Conservation (phyloP, 2,888 invertebrate genomes). For the Drosophila falleni region DNA sequence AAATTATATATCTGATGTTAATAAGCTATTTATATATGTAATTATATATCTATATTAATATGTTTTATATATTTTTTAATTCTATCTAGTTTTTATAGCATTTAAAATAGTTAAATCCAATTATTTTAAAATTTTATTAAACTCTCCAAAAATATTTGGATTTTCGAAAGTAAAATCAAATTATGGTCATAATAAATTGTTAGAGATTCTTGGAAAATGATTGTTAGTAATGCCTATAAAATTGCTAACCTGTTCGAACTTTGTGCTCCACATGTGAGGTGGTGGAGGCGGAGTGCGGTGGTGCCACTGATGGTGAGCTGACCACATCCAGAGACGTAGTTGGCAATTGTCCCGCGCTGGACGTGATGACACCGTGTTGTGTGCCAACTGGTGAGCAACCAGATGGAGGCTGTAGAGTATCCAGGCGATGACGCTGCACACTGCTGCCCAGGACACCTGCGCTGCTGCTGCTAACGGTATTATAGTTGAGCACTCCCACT, state of each 20-base stretch:
- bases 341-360: constrained; percentile 73
- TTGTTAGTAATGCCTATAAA: background rate
- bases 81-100: too few species aligned
- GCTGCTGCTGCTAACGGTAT: constrained; percentile 83
- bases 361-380: constrained; percentile 83
- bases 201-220: too few species aligned
- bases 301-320: constrained; percentile 58
- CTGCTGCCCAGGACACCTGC: constrained; percentile 80
- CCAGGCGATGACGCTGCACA: constrained; percentile 84
- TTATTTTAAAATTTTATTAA: too few species aligned
- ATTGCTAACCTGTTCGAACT: constrained; percentile 65
- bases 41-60: too few species aligned
- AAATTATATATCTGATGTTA: background rate
- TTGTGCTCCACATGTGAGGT: constrained; percentile 78
- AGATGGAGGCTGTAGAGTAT: constrained; percentile 82
- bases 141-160: too few species aligned
- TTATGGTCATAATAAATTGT: too few species aligned
- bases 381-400: constrained; percentile 82
- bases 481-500: constrained; percentile 66
- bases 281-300: constrained; percentile 62
- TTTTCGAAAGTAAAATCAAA: too few species aligned
- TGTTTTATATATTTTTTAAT: too few species aligned
- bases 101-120: too few species aligned
- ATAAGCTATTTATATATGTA: too few species aligned
- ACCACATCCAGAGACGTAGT: constrained; percentile 57